Evolutionary conservation across 2,113 vertebrate genomes (phyloP).

Genomic region (Passer domesticus): DNA sequence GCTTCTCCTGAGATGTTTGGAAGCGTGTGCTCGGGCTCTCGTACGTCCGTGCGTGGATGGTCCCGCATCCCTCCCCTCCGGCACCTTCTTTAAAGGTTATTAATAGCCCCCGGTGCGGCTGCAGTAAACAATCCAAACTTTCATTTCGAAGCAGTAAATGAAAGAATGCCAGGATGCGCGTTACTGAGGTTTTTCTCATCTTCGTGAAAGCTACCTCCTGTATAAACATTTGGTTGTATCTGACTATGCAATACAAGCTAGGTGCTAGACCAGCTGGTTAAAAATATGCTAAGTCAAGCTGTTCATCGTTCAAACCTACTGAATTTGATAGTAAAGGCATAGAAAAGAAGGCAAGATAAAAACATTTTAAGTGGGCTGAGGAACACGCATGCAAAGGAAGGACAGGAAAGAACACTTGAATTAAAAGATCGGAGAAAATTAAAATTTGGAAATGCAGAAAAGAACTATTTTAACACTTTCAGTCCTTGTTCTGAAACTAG

Average conservation of each 20-base stretch:
- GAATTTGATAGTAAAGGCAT: constrained; percentile 81
- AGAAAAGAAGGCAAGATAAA: constrained; percentile 77
- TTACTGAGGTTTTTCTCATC: constrained; percentile 71
- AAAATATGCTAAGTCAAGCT: constrained; percentile 87
- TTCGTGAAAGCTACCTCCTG: constrained; percentile 81
- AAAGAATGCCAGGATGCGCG: constrained; percentile 64
- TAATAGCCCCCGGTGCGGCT: constrained; percentile 70
- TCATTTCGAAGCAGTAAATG: constrained; percentile 65
- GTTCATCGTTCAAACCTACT: constrained; percentile 76
- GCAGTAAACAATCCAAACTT: constrained; percentile 75
- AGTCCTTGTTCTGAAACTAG: background rate
- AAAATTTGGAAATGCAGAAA: constrained; percentile 26
- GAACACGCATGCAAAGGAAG: constrained; percentile 32
- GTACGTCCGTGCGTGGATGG: constrained; percentile 19
- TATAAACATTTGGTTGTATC: constrained; percentile 86
- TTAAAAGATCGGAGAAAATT: constrained; percentile 37
- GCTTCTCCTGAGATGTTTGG: constrained; percentile 27
- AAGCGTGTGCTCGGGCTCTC: constrained; percentile 1
- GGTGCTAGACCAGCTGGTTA: constrained; percentile 86
- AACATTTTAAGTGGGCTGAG: constrained; percentile 74
- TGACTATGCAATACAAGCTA: constrained; percentile 81
- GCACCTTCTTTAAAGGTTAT: constrained; percentile 65
- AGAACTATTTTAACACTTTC: constrained; percentile 35
- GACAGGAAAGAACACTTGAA: constrained; percentile 46
- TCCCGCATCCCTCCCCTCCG: constrained; percentile 50